Evolutionary conservation across 2,113 vertebrate genomes (phyloP).

Genomic region (Phylloscopus whistleri): DNA sequence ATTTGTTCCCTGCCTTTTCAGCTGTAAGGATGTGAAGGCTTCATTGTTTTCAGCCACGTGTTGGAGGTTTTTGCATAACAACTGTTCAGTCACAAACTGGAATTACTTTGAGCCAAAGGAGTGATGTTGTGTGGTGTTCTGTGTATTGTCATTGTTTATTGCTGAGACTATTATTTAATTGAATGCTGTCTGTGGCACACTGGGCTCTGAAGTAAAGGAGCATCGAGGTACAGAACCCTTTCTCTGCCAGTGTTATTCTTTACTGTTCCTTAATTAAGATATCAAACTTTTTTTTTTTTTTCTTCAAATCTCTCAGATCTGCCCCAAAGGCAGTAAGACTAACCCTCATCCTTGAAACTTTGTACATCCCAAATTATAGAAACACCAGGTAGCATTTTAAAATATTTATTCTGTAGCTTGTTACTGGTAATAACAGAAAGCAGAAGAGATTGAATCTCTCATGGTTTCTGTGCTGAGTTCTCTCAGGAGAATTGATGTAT

Average conservation of each 20-base stretch:
- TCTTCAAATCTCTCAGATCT: neutral
- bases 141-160: neutral
- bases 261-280: neutral
- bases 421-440: neutral
- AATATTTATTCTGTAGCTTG: neutral
- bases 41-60: neutral
- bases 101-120: constrained; percentile 12
- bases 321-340: neutral
- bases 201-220: constrained; percentile 24
- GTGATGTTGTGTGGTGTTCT: neutral
- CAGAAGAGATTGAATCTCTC: neutral
- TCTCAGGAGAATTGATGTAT: constrained; percentile 4
- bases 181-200: neutral
- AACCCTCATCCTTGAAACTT: neutral
- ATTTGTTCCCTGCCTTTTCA: neutral
- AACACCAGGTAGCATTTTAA: fast-evolving
- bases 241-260: neutral
- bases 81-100: neutral
- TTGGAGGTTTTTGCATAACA: neutral
- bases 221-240: neutral
- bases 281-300: neutral
- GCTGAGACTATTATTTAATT: neutral
- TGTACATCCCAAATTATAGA: neutral
- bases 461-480: neutral
- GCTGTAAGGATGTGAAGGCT: neutral